Base-by-base conservation (phyloP, 2,888 invertebrate genomes). In the Girardia tigrina region DNA sequence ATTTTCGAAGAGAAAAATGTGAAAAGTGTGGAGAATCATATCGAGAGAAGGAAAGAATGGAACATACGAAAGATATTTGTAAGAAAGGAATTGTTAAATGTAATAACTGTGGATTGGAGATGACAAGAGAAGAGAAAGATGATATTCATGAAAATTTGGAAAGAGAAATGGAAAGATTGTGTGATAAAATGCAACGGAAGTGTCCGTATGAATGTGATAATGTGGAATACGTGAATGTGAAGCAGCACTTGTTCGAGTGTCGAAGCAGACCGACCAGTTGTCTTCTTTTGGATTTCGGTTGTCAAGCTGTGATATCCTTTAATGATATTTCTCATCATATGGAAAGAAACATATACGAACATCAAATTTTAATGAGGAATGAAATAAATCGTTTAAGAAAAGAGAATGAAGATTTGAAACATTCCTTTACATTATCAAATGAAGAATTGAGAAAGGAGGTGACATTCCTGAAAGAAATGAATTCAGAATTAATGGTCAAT, bases 31-130 rank as follows among this genome's bases (percentile, higher is more conserved):
- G n/a, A n/a, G n/a, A n/a, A n/a, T n/a, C n/a, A n/a, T n/a, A n/a
- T n/a, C n/a, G n/a, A n/a, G n/a, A n/a, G n/a, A n/a, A n/a, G n/a
- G n/a, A n/a, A n/a, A n/a, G n/a, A n/a, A n/a, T n/a, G n/a, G n/a
- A n/a, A n/a, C n/a, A n/a, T n/a, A n/a, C n/a, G n/a, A n/a, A n/a
- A n/a, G n/a, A n/a, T n/a, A n/a, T n/a, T n/a, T n/a, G n/a, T n/a
- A n/a, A n/a, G n/a, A n/a, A n/a, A n/a, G n/a, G n/a, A n/a, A n/a
- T n/a, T n/a, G n/a, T n/a, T n/a, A n/a, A n/a, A n/a, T n/a, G n/a
- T n/a, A n/a, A n/a, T n/a, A n/a, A n/a, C n/a, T 56, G 56, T 16
- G 56, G 56, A n/a, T n/a, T 56, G 56, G 56, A 56, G 23, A 56
- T 56, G 56, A n/a, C n/a, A 56, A 56, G 56, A 56, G 2, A 8